phyloP scores from a whole-genome alignment of 2,797 vertebrate species.

The Silurus lanzhouensis region DNA sequence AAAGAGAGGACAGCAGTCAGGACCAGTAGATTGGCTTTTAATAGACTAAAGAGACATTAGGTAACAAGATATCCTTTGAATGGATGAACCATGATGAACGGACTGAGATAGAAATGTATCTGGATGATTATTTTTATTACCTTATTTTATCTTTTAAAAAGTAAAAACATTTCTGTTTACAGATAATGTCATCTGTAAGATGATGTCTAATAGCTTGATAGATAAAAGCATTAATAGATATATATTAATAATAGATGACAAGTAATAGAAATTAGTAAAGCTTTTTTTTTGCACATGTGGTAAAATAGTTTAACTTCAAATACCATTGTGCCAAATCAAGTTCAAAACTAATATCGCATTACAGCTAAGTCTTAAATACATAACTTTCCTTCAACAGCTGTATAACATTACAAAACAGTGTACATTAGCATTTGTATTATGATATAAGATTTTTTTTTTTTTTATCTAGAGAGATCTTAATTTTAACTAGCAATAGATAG shows the following conservation, averaged over 20 bases:
- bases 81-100: neutral
- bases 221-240: neutral
- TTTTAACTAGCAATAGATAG: conserved; percentile 68
- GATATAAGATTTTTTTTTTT: conserved; percentile 66
- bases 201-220: neutral
- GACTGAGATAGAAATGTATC: neutral
- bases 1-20: neutral
- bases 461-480: conserved; percentile 71
- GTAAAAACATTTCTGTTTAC: too few species aligned
- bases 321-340: conserved; percentile 4
- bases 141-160: neutral
- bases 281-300: neutral
- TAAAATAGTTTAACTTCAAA: neutral
- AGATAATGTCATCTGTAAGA: too few species aligned
- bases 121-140: neutral
- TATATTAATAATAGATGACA: too few species aligned
- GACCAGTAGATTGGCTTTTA: neutral
- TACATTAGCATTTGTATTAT: conserved; percentile 63
- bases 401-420: conserved; percentile 55
- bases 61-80: neutral
- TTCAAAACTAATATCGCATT: conserved; percentile 21
- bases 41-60: neutral
- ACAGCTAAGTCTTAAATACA: conserved; percentile 20
- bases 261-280: neutral
- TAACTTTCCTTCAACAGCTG: conserved; percentile 65